Percentiles rank a stretch among this genome's conserved stretches.
phyloP scores from a whole-genome alignment of 2,113 vertebrate species.

The Ciconia maguari region DNA sequence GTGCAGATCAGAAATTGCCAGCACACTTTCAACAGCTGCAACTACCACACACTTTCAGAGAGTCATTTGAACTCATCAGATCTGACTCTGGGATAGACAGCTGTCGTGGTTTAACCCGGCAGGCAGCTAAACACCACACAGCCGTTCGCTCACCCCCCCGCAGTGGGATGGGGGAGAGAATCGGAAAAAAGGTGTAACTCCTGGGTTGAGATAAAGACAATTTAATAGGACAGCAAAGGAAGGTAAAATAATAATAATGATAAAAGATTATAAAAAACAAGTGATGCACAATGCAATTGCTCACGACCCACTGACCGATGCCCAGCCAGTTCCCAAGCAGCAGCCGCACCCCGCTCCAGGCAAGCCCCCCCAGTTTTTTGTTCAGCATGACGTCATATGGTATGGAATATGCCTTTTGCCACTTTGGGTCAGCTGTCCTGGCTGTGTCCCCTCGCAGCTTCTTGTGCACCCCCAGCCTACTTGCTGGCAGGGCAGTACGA shows the following conservation, averaged over 20 bases:
- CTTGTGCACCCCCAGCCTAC: not conserved
- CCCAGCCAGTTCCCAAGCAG: not conserved
- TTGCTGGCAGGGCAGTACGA: not conserved
- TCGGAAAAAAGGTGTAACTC: not conserved
- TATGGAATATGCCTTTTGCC: not conserved
- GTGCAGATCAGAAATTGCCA: constrained; percentile 24
- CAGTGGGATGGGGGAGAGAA: not conserved
- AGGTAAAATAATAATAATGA: not conserved
- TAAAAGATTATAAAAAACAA: not conserved
- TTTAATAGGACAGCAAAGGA: not conserved
- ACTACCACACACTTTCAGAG: not conserved
- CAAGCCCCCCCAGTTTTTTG: not conserved
- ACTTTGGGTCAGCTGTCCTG: not conserved
- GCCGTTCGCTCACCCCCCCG: not conserved
- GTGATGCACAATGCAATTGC: not conserved
- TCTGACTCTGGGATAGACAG: not conserved
- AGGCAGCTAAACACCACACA: not conserved
- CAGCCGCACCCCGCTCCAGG: too few relatives aligned
- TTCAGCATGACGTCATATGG: not conserved
- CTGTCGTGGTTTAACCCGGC: not conserved
- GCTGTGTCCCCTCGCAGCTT: not conserved
- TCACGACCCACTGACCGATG: not conserved
- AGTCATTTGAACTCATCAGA: constrained; percentile 4
- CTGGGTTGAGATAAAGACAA: not conserved
- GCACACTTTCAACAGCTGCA: constrained; percentile 22